Evolutionary conservation across 2,113 vertebrate species (phyloP).

Genomic region (Prietella phreatophila): DNA sequence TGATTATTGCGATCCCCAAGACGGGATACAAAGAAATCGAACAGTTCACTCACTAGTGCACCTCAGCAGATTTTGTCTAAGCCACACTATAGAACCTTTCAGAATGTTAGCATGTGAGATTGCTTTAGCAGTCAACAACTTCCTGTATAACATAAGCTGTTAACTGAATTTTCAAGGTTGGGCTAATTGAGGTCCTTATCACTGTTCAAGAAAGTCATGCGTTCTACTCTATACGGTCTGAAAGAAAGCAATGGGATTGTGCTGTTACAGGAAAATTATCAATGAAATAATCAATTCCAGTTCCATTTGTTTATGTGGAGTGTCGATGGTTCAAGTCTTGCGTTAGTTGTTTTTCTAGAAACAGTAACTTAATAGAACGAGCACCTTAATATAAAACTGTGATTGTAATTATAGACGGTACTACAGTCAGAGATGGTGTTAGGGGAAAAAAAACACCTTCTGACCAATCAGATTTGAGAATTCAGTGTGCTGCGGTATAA

Average conservation of each 20-base stretch:
- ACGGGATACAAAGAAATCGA: conserved; percentile 71
- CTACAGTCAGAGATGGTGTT: not conserved
- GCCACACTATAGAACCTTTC: conserved; percentile 76
- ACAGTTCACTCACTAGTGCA: conserved; percentile 72
- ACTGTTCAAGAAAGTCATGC: conserved; percentile 43
- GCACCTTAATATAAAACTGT: not conserved
- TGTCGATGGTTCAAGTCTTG: not conserved
- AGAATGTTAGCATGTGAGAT: conserved; percentile 71
- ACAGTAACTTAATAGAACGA: not conserved
- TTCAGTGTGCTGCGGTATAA: not conserved
- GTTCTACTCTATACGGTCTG: not conserved
- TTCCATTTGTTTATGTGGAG: not conserved
- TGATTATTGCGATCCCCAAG: conserved; percentile 65
- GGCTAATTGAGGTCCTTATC: conserved; percentile 41
- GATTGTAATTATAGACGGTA: not conserved
- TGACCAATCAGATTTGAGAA: not conserved
- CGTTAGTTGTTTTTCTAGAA: not conserved
- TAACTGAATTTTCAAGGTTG: conserved; percentile 45
- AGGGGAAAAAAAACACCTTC: not conserved
- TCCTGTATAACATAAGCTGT: conserved; percentile 56
- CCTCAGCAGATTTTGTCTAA: conserved; percentile 72
- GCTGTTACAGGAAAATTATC: not conserved
- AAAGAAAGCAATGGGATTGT: not conserved
- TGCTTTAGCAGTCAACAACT: conserved; percentile 66
- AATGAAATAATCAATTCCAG: not conserved